Percentiles rank a stretch among this genome's conserved stretches.
Conservation (phyloP, 2,888 invertebrate species). For the Chalcis sispes region DNA sequence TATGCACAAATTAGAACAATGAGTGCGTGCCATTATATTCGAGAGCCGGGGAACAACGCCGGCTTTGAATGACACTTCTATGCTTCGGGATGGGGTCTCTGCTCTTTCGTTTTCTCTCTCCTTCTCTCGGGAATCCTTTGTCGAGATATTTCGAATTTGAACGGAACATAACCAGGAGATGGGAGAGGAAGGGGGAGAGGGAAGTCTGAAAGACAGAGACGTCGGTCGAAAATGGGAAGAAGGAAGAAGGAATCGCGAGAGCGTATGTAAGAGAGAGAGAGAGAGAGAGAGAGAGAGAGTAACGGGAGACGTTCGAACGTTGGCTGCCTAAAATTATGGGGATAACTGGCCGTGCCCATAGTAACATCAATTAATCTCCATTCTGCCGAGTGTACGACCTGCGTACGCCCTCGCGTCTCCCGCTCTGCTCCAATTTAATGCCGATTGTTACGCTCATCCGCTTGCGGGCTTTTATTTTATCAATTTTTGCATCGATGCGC, state of each 20-base stretch:
- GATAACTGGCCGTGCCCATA: slow-evolving; percentile 27
- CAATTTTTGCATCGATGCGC: background rate
- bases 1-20: slow-evolving; percentile 76
- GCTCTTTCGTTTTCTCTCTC: slow-evolving; percentile 31
- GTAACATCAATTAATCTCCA: slow-evolving; percentile 21
- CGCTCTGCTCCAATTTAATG: no score
- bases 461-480: background rate
- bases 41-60: slow-evolving; percentile 65
- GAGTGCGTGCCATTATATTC: slow-evolving; percentile 72
- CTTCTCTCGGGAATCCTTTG: slow-evolving; percentile 48
- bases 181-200: background rate
- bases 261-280: slow-evolving; percentile 22
- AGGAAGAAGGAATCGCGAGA: slow-evolving; percentile 25
- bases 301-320: slow-evolving; percentile 36
- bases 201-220: slow-evolving; percentile 41
- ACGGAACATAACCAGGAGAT: background rate
- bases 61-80: slow-evolving; percentile 70
- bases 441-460: no score
- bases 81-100: slow-evolving; percentile 61
- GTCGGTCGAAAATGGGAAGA: slow-evolving; percentile 14
- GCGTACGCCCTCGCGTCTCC: no score
- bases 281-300: slow-evolving; percentile 18
- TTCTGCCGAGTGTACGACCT: background rate
- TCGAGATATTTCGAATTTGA: slow-evolving; percentile 50
- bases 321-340: slow-evolving; percentile 34